These are phyloP conservation scores for Epinotia brunnichana DNA, from an alignment of 2,888 invertebrate species.

Conservation along the genomic window DNA sequence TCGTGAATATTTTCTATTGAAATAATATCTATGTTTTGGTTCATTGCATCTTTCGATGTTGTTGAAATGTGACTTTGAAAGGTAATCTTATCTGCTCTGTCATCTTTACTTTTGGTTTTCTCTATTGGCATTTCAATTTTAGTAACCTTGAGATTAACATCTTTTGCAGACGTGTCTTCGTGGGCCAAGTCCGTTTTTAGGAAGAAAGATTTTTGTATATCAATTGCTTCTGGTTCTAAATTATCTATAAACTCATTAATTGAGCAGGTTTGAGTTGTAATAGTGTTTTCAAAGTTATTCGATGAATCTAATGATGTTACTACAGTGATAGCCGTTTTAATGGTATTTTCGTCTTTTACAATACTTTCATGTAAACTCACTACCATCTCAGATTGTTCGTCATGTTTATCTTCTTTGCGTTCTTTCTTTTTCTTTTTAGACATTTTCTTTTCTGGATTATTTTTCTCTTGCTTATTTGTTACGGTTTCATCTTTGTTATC, in stretches of 20 bases:
- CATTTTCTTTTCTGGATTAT: constrained; percentile 15
- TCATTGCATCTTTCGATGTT: background rate
- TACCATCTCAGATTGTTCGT: background rate
- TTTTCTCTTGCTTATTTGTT: background rate
- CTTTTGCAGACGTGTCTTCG: background rate
- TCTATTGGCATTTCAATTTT: constrained; percentile 13
- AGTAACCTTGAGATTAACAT: background rate
- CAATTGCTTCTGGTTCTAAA: background rate
- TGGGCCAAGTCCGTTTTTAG: background rate
- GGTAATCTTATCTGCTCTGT: constrained; percentile 46
- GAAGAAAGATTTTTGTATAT: background rate
- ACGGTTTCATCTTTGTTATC: background rate
- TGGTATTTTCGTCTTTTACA: background rate
- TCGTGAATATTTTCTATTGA: constrained; percentile 43
- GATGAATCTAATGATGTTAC: background rate
- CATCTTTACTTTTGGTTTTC: constrained; percentile 53
- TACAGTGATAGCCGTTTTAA: background rate
- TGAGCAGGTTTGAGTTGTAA: background rate
- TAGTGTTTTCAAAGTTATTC: background rate
- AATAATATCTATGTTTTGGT: background rate
- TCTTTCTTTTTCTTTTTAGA: constrained; percentile 33
- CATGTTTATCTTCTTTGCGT: constrained; percentile 8
- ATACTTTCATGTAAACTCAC: background rate
- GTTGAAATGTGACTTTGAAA: constrained; percentile 23
- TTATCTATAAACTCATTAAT: background rate